Evolutionary conservation across 2,797 vertebrate species (phyloP), one percentile per base, ranked within the genome.

Genomic region (Craterocephalus amniculus): DNA sequence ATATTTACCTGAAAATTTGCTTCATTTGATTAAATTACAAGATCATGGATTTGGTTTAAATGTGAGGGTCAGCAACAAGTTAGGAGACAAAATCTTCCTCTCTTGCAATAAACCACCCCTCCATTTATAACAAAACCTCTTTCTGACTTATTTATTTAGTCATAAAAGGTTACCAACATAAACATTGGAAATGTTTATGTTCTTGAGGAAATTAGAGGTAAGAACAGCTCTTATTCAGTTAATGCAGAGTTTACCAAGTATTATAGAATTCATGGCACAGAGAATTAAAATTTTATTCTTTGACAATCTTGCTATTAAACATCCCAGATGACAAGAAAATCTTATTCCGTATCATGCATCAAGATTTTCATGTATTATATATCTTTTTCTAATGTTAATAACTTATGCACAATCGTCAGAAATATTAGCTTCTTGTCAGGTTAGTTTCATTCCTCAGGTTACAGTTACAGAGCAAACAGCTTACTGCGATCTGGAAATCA

Each of bases 401-500:
- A 26, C 26, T 31, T 72, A 8, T 38, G n/a, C 62, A 56, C 40
- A 8, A 13, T 27, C 22, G 40, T 13, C 31, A 2, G 8, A 58
- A 10, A 62, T 67, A 24, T 66, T 67, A 7, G 58, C 57, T 22
- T 24, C 13, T 18, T 29, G 27, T 61, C 45, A 58, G 6, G 38
- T 36, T 6, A 11, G 4, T 67, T 36, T 26, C n/a, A 51, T 14
- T 66, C 64, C 52, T 51, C 4, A 54, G 52, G 31, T 45, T 0
- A 32, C 6, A 32, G 26, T 48, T 22, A 48, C 63, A 24, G 55
- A 70, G 35, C 68, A 56, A 38, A 61, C 12, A 67, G 24, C 58
- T 40, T 10, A 14, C 4, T 32, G 27, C 51, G 6, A 62, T 55
- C 35, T 13, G 26, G 14, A 75, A 55, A 49, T 51, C 36, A 84